Evolutionary conservation across 1,140 invertebrate genomes (phyloP).

Genomic region (Eupeodes corollae): DNA sequence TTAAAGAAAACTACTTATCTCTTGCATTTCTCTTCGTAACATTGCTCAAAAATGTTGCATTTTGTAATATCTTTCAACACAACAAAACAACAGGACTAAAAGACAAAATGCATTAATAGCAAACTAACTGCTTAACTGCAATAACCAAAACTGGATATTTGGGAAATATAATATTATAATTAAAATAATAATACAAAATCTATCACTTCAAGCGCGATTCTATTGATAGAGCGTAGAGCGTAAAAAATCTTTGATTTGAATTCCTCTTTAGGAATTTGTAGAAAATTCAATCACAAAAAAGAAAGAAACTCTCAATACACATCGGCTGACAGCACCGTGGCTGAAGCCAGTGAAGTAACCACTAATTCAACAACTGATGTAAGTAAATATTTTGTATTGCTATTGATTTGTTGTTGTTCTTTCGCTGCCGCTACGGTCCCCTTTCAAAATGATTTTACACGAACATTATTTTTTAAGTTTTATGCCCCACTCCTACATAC

Average conservation of each 20-base stretch:
- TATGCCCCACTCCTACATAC: background rate
- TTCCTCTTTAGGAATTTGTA: no score
- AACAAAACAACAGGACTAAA: no score
- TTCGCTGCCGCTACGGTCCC: background rate
- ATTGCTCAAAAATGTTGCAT: no score
- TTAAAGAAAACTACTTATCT: no score
- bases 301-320: background rate
- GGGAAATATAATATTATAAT: no score
- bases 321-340: slow-evolving; percentile 10
- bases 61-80: no score
- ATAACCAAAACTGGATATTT: no score
- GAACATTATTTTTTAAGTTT: background rate
- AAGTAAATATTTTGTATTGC: slow-evolving; percentile 3
- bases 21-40: no score
- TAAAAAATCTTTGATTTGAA: background rate
- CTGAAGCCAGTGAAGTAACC: slow-evolving; percentile 8
- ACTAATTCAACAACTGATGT: slow-evolving; percentile 9
- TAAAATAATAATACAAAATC: slow-evolving; percentile 1
- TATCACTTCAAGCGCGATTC: background rate
- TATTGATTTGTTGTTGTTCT: no score
- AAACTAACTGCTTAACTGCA: no score
- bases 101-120: no score
- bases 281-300: no score
- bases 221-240: background rate
- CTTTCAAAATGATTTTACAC: background rate